These are phyloP conservation scores for Acanthis flammea DNA, from an alignment of 2,797 vertebrate genomes.

Conservation along the genomic window DNA sequence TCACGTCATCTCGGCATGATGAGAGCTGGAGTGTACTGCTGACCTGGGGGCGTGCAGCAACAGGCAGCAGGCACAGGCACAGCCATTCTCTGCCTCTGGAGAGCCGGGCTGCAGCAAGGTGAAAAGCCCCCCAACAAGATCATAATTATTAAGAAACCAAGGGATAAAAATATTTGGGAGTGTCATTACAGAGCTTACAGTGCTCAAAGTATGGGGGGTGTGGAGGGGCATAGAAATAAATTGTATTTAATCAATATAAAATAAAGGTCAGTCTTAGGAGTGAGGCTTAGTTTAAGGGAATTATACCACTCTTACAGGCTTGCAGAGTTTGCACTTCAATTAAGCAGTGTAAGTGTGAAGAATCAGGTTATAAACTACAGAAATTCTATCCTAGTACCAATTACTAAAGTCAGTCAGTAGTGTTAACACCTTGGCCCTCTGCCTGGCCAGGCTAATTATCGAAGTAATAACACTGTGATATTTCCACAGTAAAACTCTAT, in stretches of 20 bases:
- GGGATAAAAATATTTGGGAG: neutral
- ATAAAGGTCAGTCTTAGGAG: neutral
- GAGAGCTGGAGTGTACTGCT: slow-evolving; percentile 28
- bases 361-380: neutral
- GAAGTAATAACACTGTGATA: neutral
- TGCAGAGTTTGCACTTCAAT: neutral
- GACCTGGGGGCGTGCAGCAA: slow-evolving; percentile 49
- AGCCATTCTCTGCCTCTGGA: slow-evolving; percentile 23
- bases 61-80: slow-evolving; percentile 46
- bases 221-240: neutral
- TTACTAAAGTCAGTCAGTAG: neutral
- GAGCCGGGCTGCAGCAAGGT: neutral
- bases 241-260: neutral
- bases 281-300: neutral
- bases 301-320: neutral
- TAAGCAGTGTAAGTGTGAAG: neutral
- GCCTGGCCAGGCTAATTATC: neutral
- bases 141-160: neutral
- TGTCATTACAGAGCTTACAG: neutral
- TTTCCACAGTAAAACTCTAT: neutral
- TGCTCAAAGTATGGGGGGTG: neutral
- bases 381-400: neutral
- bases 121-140: slow-evolving; percentile 14
- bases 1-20: neutral
- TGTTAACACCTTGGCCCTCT: neutral